These are phyloP conservation scores for Pseudoips prasinana DNA, from an alignment of 2,888 invertebrate species.

Conservation along the genomic window DNA sequence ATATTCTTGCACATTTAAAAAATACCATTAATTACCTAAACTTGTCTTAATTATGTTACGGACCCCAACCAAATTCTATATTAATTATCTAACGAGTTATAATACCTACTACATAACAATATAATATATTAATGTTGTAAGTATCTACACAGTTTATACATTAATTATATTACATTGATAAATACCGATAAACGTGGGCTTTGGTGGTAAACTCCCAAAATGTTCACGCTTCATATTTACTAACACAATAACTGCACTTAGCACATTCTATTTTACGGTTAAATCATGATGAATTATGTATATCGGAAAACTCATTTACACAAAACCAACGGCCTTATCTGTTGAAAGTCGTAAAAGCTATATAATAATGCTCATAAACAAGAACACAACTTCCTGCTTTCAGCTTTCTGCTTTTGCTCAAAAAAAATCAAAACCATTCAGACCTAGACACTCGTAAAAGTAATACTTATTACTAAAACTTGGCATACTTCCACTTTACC, in stretches of 20 bases:
- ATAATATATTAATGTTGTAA: too few relatives aligned
- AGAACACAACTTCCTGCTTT: slow-evolving; percentile 35
- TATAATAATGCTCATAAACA: slow-evolving; percentile 32
- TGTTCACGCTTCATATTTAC: slow-evolving; percentile 17
- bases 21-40: too few relatives aligned
- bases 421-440: slow-evolving; percentile 32
- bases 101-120: not conserved
- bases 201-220: slow-evolving; percentile 11
- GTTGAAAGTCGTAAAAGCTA: slow-evolving; percentile 19
- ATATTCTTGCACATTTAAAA: too few relatives aligned
- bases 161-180: too few relatives aligned
- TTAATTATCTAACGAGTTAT: too few relatives aligned
- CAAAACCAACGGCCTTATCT: slow-evolving; percentile 11
- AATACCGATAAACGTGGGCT: slow-evolving; percentile 11
- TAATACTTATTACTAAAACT: slow-evolving; percentile 49
- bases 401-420: slow-evolving; percentile 35
- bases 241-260: slow-evolving; percentile 18
- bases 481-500: slow-evolving; percentile 60
- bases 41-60: too few relatives aligned
- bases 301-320: slow-evolving; percentile 15
- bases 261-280: slow-evolving; percentile 6
- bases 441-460: slow-evolving; percentile 35
- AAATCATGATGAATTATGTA: slow-evolving; percentile 24
- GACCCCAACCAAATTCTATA: too few relatives aligned
- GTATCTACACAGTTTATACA: too few relatives aligned